These are phyloP conservation scores for Plagodis pulveraria DNA, from an alignment of 2,888 invertebrate species.

Conservation along the genomic window DNA sequence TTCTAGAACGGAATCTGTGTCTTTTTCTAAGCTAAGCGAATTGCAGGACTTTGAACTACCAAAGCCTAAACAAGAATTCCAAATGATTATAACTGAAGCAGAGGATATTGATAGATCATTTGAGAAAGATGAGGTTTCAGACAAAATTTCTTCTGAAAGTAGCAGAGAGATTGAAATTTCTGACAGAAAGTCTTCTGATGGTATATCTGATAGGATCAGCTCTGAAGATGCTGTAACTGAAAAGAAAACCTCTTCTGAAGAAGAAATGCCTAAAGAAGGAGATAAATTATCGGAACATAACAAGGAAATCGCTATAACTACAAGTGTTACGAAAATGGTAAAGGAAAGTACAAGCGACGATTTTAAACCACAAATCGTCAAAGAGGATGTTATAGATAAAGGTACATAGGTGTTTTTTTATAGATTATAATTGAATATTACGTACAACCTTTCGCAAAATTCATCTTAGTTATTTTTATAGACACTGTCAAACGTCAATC, in stretches of 20 bases:
- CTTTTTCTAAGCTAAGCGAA: slow-evolving; percentile 74
- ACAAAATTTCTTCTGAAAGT: slow-evolving; percentile 82
- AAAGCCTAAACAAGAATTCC: slow-evolving; percentile 73
- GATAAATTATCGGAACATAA: slow-evolving; percentile 45
- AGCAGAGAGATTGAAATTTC: slow-evolving; percentile 81
- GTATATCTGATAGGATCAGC: slow-evolving; percentile 79
- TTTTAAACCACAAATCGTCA: slow-evolving; percentile 45
- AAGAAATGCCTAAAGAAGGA: slow-evolving; percentile 60
- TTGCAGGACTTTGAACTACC: slow-evolving; percentile 62
- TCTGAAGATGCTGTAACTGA: slow-evolving; percentile 82
- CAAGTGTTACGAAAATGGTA: slow-evolving; percentile 38
- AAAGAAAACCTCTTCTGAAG: slow-evolving; percentile 80
- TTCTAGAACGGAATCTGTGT: slow-evolving; percentile 77
- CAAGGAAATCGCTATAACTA: slow-evolving; percentile 44
- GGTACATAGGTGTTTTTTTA: slow-evolving; percentile 46
- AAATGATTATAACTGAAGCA: slow-evolving; percentile 79
- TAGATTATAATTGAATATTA: slow-evolving; percentile 2
- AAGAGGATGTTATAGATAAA: slow-evolving; percentile 59
- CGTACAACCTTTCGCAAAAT: neutral
- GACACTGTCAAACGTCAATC: slow-evolving; percentile 71
- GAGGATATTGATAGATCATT: slow-evolving; percentile 74
- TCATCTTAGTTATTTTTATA: slow-evolving; percentile 45
- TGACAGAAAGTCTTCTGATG: slow-evolving; percentile 79
- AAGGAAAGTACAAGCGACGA: slow-evolving; percentile 53
- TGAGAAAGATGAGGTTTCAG: slow-evolving; percentile 77